phyloP scores from a whole-genome alignment of 1,140 invertebrate genomes.

The Kradibia gibbosae region DNA sequence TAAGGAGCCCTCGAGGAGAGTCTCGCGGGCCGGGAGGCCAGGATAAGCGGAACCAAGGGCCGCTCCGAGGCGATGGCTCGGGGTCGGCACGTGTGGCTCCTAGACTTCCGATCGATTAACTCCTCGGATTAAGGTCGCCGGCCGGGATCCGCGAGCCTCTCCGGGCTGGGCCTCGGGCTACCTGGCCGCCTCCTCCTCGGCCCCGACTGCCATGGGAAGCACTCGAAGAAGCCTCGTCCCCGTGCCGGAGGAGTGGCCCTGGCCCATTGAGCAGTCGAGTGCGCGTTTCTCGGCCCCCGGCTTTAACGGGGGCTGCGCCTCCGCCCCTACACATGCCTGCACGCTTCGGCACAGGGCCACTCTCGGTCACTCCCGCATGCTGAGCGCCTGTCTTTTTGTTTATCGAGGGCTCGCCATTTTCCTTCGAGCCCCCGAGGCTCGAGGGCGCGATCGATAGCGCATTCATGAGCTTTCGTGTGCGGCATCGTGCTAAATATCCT shows the following conservation, averaged over 20 bases:
- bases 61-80: not conserved
- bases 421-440: not conserved
- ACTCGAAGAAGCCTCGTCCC: constrained; percentile 52
- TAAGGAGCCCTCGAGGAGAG: too few species aligned
- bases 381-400: constrained; percentile 30
- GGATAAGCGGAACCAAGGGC: too few species aligned
- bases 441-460: not conserved
- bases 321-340: not conserved
- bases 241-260: not conserved
- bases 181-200: not conserved
- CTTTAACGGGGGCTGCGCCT: not conserved
- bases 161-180: not conserved
- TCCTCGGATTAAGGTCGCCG: constrained; percentile 52
- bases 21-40: too few species aligned
- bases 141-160: not conserved
- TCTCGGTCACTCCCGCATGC: constrained; percentile 14
- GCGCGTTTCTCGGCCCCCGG: constrained; percentile 25
- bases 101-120: constrained; percentile 69
- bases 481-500: not conserved
- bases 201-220: constrained; percentile 55
- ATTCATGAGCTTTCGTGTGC: not conserved
- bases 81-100: constrained; percentile 61
- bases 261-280: constrained; percentile 47
- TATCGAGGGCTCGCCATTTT: constrained; percentile 6
- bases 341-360: not conserved